These are phyloP conservation scores for Galeruca laticollis DNA, from an alignment of 2,888 invertebrate genomes.

Conservation along the genomic window DNA sequence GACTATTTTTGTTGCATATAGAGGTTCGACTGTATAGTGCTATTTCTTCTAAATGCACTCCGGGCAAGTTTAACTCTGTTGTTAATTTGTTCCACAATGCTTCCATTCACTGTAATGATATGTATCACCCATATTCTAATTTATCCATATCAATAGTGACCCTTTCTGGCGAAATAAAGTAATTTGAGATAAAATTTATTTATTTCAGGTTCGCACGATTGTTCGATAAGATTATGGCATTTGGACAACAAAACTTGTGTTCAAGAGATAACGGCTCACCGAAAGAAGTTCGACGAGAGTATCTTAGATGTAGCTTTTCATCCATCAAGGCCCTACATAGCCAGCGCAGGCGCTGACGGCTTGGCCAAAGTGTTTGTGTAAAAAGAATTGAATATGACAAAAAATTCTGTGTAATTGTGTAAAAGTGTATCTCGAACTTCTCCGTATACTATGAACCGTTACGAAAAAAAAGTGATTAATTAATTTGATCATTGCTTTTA, in stretches of 20 bases:
- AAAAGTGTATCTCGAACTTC: constrained; percentile 31
- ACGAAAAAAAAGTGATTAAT: constrained; percentile 40
- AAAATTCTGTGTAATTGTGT: constrained; percentile 29
- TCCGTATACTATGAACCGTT: constrained; percentile 37
- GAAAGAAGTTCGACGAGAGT: constrained; percentile 99
- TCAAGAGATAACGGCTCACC: constrained; percentile 99
- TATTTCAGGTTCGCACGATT: constrained; percentile 81
- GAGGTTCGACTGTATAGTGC: too few species aligned
- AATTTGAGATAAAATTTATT: neutral
- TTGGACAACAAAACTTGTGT: constrained; percentile 99
- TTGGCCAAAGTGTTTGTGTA: constrained; percentile 98
- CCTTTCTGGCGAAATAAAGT: too few species aligned
- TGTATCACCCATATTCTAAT: too few species aligned
- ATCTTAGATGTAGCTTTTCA: constrained; percentile 99
- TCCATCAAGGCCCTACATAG: constrained; percentile 97
- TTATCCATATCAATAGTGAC: neutral
- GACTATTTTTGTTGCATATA: too few species aligned
- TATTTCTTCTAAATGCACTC: too few species aligned
- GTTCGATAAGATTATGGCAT: constrained; percentile 99
- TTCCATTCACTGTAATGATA: too few species aligned
- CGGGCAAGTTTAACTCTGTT: too few species aligned
- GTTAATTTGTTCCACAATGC: too few species aligned
- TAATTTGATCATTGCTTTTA: constrained; percentile 43
- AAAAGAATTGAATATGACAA: constrained; percentile 45
- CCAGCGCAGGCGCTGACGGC: constrained; percentile 98